Evolutionary conservation across 2,113 vertebrate genomes (phyloP), one percentile per base, ranked within the genome.

Genomic region (Aptenodytes forsteri): DNA sequence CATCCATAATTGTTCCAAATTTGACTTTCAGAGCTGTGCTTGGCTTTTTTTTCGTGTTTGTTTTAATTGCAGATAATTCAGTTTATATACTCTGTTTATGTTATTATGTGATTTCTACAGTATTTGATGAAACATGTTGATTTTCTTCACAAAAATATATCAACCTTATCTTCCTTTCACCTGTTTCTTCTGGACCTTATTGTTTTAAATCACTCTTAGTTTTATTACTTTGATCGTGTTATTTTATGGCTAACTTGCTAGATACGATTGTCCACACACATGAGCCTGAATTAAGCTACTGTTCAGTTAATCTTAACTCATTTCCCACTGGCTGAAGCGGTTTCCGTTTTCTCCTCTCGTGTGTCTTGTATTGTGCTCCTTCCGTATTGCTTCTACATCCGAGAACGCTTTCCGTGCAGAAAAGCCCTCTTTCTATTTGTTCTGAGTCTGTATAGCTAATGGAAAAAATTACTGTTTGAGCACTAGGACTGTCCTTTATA

Each of bases 381-480:
- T 64, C 44, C 26, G 11, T 52, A 18, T 26, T 23, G 16, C 30
- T 72, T 66, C 47, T 47, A 46, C 10, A 18, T 27, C 20, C 3
- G 2, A 42, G 38, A 67, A 79, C 5, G 3, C 25, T 42, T 66
- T 72, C 25, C 1, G 2, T 83, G 79, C 19, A 55, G 34, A 58
- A 42, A 50, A 70, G 5, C 13, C 22, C 20, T 62, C 17, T 46
- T 61, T n/a, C 13, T 42, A 4, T 61, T 59, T 90, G 11, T 83
- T 83, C 58, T 38, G 44, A 49, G 26, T 16, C 56, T 76, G 18
- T 20, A 11, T 1, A 49, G 30, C 15, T 38, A 21, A 44, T 5
- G 62, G 19, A 40, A 36, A 69, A 73, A 77, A 34, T 0, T 9
- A 4, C 2, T 26, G 15, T 3, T 49, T 0, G 6, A 40, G 11